A percentile compares a stretch with the other conserved stretches of the same genome.
Conservation (phyloP, 2,888 invertebrate species). For the Sminthurinus aureus region DNA sequence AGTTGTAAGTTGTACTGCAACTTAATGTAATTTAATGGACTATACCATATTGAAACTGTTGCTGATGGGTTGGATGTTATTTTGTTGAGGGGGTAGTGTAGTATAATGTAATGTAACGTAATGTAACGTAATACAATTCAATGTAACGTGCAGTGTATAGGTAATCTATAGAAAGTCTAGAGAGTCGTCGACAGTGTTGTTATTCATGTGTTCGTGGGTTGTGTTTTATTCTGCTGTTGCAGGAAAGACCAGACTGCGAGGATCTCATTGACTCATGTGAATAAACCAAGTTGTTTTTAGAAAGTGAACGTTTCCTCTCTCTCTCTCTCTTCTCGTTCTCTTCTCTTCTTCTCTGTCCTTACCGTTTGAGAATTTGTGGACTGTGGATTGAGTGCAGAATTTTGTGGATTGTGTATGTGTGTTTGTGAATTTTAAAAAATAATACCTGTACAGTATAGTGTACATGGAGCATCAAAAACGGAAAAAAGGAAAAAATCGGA, state of each 20-base stretch:
- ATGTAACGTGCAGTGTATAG: slow-evolving; percentile 6
- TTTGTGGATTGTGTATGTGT: no score
- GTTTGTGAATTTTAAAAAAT: no score
- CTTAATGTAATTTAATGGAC: not conserved
- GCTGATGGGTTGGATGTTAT: not conserved
- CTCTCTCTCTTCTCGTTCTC: no score
- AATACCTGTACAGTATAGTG: no score
- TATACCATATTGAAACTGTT: not conserved
- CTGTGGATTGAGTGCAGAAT: no score
- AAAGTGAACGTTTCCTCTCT: slow-evolving; percentile 21
- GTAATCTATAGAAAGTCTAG: slow-evolving; percentile 22
- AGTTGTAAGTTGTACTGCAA: no score
- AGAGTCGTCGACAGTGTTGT: slow-evolving; percentile 30
- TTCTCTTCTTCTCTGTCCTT: no score
- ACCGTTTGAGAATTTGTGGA: no score
- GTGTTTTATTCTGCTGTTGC: slow-evolving; percentile 12
- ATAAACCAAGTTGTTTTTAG: slow-evolving; percentile 5
- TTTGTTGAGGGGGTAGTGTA: no score
- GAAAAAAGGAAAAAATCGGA: no score
- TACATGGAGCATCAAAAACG: no score
- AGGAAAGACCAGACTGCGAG: slow-evolving; percentile 25
- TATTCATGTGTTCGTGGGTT: slow-evolving; percentile 28
- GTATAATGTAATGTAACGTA: no score
- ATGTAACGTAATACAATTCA: not conserved
- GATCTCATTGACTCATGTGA: slow-evolving; percentile 29